Evolutionary conservation across 2,888 invertebrate genomes (phyloP), one percentile per base, ranked within the genome.

Genomic region (Polydrusus cervinus): DNA sequence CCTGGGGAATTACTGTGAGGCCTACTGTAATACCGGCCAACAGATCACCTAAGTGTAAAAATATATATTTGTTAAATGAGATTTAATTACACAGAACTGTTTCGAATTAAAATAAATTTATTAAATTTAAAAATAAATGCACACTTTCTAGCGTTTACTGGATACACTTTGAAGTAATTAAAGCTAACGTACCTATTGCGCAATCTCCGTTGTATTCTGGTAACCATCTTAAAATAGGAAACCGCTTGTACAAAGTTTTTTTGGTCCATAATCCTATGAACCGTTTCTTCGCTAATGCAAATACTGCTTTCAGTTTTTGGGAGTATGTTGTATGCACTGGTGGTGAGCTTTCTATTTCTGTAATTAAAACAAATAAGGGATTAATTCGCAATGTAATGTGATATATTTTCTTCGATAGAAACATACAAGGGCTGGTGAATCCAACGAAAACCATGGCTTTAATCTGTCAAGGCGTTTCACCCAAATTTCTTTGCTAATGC

Each of bases 1-100:
- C 94, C 88, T 97, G 97, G 13, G 97, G 97, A 81, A 98, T 96
- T 71, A 97, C 96, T 0, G 97, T 97, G 74, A 97, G 90, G 0
- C 97, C 97, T 13, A 97, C 97, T 1, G 97, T 97, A 73, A 97
- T 88, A 70, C 82, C 82, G 5, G 97, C 97, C 77, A 98, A 94
- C 53, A 96, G 86, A 88, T 98, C 97, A 10, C 96, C 95, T 65
- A 95, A 87, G n/a, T n/a, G n/a, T n/a, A n/a, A n/a, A n/a, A n/a
- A n/a, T n/a, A 95, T 93, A 90, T 30, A 66, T 14, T 53, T 38
- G 3, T 20, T 25, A 25, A 25, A 25, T 25, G n/a, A n/a, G n/a
- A n/a, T n/a, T n/a, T n/a, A n/a, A n/a, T n/a, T n/a, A n/a, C n/a
- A n/a, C n/a, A n/a, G n/a, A n/a, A n/a, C n/a, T n/a, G n/a, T n/a